Conservation (phyloP, 2,113 vertebrate genomes). For the Oplegnathus fasciatus region DNA sequence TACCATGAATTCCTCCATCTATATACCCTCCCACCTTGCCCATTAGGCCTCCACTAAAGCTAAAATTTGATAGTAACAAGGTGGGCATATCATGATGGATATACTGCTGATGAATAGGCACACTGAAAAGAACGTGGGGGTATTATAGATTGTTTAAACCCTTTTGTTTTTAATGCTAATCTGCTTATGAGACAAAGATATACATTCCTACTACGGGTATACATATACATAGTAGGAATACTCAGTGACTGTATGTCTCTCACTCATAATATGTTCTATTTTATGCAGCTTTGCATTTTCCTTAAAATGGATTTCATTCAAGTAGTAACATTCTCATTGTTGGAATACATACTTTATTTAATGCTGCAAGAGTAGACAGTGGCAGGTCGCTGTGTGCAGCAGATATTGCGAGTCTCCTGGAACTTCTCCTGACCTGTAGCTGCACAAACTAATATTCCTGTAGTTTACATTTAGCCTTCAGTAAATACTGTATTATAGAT, state of each 20-base stretch:
- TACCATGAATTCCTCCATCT: slow-evolving; percentile 61
- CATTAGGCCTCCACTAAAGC: slow-evolving; percentile 47
- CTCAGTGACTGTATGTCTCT: not conserved
- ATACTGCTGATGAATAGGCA: slow-evolving; percentile 12
- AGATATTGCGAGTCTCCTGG: not conserved
- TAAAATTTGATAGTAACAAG: slow-evolving; percentile 28
- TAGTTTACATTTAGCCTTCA: not conserved
- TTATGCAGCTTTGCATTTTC: not conserved
- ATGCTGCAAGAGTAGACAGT: not conserved
- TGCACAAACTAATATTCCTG: not conserved
- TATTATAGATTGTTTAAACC: not conserved
- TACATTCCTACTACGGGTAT: too few species aligned
- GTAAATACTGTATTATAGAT: not conserved
- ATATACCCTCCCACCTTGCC: slow-evolving; percentile 37
- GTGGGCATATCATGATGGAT: slow-evolving; percentile 17
- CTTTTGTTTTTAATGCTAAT: not conserved
- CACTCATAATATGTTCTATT: not conserved
- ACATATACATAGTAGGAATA: too few species aligned
- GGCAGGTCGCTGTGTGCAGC: not conserved
- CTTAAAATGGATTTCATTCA: not conserved
- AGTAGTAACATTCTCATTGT: not conserved
- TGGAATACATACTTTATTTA: not conserved
- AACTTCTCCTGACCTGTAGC: not conserved
- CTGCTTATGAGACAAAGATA: not conserved
- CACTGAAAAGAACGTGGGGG: not conserved